Conservation (phyloP, 2,113 vertebrate genomes). For the Psittacula cyanocephala region DNA sequence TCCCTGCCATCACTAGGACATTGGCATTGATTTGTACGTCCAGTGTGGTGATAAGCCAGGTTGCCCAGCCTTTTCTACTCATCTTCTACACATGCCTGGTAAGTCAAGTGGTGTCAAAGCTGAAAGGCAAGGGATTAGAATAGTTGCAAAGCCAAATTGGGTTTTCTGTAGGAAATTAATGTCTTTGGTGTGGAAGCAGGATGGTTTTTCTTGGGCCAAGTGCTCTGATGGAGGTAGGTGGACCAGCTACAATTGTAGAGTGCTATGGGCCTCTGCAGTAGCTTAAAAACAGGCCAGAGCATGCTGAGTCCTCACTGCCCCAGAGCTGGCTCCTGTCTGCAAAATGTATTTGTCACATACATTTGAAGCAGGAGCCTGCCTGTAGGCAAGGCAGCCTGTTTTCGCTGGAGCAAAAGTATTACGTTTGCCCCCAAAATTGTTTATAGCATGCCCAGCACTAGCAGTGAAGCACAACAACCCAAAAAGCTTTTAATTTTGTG, state of each 20-base stretch:
- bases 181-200: neutral
- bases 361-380: neutral
- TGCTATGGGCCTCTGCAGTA: neutral
- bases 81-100: neutral
- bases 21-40: neutral
- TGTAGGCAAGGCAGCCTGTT: neutral
- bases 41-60: neutral
- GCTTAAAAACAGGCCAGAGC: neutral
- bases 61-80: neutral
- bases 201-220: fast-evolving
- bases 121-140: neutral
- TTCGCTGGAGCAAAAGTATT: neutral
- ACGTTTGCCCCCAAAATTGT: neutral
- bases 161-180: neutral
- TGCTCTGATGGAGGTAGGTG: neutral
- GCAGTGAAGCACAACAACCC: neutral
- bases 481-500: neutral
- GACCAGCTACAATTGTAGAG: neutral
- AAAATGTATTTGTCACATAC: neutral
- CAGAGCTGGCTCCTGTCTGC: neutral
- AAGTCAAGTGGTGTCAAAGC: neutral
- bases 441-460: neutral
- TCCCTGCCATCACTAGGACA: fast-evolving
- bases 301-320: fast-evolving
- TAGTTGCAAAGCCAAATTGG: neutral